phyloP scores from a whole-genome alignment of 2,888 invertebrate genomes.

The Seladonia tumulorum region DNA sequence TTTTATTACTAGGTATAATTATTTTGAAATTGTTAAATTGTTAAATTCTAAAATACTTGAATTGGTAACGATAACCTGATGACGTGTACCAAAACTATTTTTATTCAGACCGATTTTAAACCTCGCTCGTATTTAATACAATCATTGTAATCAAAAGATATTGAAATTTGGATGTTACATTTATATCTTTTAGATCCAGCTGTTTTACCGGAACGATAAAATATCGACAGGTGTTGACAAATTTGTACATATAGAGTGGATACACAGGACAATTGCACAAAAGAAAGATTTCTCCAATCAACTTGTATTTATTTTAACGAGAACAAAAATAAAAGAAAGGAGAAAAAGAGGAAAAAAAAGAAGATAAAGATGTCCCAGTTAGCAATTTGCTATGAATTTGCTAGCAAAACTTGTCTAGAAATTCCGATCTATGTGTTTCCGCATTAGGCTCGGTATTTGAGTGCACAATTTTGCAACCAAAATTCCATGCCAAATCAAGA shows the following conservation, averaged over 20 bases:
- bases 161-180: conserved; percentile 4
- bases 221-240: conserved; percentile 5
- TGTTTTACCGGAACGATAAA: background rate
- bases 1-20: background rate
- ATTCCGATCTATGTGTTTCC: too few relatives aligned
- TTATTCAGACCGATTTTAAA: background rate
- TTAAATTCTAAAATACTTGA: background rate
- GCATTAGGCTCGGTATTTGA: too few relatives aligned
- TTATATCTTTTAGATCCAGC: background rate
- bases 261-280: conserved; percentile 38
- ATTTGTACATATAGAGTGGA: conserved; percentile 39
- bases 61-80: background rate
- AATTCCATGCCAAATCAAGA: too few relatives aligned
- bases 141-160: background rate
- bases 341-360: background rate
- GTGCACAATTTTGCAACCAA: too few relatives aligned
- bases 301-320: conserved; percentile 16
- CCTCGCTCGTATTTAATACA: background rate
- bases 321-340: background rate
- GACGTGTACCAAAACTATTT: background rate
- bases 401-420: too few relatives aligned
- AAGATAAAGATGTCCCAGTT: background rate
- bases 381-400: too few relatives aligned
- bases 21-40: background rate
- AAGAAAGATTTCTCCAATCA: conserved; percentile 24